Evolutionary conservation across 2,888 invertebrate genomes (phyloP), one percentile per base, ranked within the genome.

Genomic region (Drosophila prostipennis): DNA sequence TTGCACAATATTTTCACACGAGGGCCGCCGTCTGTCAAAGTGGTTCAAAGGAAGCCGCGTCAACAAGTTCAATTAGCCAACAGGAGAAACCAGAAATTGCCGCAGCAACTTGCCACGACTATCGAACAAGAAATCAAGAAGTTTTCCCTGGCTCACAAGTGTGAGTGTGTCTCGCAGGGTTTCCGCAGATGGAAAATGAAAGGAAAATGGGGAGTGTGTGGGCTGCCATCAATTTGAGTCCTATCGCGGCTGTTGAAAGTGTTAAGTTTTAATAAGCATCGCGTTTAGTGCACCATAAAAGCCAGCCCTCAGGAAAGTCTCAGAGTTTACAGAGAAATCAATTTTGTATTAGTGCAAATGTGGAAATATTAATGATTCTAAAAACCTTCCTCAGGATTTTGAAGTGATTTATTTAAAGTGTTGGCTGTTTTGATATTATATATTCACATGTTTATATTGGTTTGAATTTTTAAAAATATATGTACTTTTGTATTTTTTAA

Each of bases 201-300:
- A 45, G 60, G 57, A 49, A 73, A 67, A 68, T 59, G 67, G 75
- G 65, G n/a, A 29, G 14, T 34, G 42, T 16, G 54, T 37, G 39
- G 6, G 16, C 6, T 13, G 34, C 48, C 34, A 48, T 16, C 16
- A 34, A 34, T 19, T 46, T 34, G 16, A 48, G 16, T 19, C 70
- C 68, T 46, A 46, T 59, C 52, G 58, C 54, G 36, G 55, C 43
- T 64, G 39, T 64, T 37, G 39, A 13, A 40, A 78, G 72, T 74
- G 81, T 72, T 72, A 85, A 85, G 74, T 85, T 78, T 74, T 85
- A 85, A 85, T 79, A 81, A 75, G 80, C 78, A 70, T 78, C 78
- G 75, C 78, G 77, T 82, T 79, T 72, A 63, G 67, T 46, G 48
- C 70, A 16, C 57, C 64, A 72, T 80, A 69, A 80, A 83, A 72